phyloP scores from a whole-genome alignment of 1,140 invertebrate genomes.

The Macrostomum lignano region DNA sequence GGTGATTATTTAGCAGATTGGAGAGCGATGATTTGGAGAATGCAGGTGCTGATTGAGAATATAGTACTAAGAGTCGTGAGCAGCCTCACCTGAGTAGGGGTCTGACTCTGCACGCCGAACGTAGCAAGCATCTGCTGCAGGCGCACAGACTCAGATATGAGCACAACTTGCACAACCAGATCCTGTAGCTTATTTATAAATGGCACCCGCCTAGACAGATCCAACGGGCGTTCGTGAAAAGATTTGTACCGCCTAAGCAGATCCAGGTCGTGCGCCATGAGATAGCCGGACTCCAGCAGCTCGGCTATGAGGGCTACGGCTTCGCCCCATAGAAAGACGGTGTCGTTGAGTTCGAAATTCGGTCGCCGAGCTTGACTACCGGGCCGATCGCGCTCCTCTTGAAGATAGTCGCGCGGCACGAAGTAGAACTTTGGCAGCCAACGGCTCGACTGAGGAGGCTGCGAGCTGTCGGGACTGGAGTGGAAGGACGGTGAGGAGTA shows the following conservation, averaged over 20 bases:
- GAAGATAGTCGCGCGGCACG: conserved; percentile 48
- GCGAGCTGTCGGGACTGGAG: no score
- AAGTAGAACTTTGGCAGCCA: conserved; percentile 54
- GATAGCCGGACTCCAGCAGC: conserved; percentile 31
- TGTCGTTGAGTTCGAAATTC: conserved; percentile 30
- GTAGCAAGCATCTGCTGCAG: conserved; percentile 91
- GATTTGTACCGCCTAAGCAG: conserved; percentile 6
- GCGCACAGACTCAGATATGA: conserved; percentile 85
- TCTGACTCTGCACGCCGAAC: conserved; percentile 93
- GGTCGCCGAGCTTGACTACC: conserved; percentile 37
- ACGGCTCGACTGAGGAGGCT: no score
- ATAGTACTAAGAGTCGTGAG: no score
- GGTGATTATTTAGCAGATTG: no score
- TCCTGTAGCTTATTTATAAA: conserved; percentile 33
- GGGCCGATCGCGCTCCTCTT: conserved; percentile 41
- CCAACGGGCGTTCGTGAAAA: no score
- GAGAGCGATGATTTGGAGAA: no score
- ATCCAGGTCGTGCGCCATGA: conserved; percentile 8
- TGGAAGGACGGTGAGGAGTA: no score
- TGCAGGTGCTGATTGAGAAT: no score
- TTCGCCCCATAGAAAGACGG: conserved; percentile 55
- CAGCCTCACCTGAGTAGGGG: no score
- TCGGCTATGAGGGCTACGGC: conserved; percentile 72
- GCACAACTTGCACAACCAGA: conserved; percentile 80
- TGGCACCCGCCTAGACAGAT: no score